A percentile compares a stretch with the other conserved stretches of the same genome.
phyloP scores from a whole-genome alignment of 2,888 invertebrate species.

The Nebria salina region DNA sequence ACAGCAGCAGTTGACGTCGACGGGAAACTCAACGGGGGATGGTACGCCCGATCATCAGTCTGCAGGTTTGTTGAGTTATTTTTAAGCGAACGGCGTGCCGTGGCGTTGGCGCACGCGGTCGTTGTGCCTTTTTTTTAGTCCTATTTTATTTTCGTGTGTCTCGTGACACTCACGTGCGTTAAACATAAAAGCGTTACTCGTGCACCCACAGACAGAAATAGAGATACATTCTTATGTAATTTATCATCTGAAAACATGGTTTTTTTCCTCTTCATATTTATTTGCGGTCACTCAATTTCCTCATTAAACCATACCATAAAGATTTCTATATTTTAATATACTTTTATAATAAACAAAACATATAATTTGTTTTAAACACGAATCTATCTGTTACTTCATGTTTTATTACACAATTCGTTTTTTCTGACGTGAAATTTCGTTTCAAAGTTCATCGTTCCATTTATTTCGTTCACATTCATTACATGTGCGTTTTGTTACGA shows the following conservation, averaged over 20 bases:
- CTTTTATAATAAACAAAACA: neutral
- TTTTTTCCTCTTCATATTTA: neutral
- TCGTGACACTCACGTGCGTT: neutral
- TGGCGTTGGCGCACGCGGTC: neutral
- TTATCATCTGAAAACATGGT: neutral
- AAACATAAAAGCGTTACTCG: neutral
- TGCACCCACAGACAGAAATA: neutral
- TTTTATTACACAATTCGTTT: neutral
- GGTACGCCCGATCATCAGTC: constrained; percentile 63
- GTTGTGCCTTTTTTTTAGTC: neutral
- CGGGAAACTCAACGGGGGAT: constrained; percentile 58
- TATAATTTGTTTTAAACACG: neutral
- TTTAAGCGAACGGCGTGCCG: neutral
- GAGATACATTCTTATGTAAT: neutral
- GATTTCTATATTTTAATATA: no score
- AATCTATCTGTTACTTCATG: neutral
- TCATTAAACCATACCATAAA: neutral
- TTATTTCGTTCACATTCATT: neutral
- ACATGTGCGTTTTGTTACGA: neutral
- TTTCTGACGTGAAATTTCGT: neutral
- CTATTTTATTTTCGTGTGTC: neutral
- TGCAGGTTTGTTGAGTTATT: constrained; percentile 55
- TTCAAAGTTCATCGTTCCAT: neutral
- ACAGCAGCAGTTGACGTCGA: constrained; percentile 32
- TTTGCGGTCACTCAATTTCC: neutral